These are phyloP conservation scores for Erebia palarica DNA, from an alignment of 2,888 invertebrate genomes.

Conservation along the genomic window DNA sequence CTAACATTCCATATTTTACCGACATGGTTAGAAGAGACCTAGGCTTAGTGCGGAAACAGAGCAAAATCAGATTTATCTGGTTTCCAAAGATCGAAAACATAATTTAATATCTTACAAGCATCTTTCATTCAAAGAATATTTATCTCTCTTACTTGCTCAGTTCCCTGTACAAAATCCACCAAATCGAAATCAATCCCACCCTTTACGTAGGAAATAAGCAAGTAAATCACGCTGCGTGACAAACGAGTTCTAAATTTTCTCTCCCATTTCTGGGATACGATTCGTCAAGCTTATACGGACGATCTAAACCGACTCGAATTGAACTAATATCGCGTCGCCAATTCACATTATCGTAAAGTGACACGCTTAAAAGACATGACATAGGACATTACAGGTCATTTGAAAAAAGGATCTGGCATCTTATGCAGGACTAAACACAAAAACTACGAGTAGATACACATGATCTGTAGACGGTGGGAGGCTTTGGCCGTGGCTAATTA, in stretches of 20 bases:
- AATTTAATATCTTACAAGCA: too few relatives aligned
- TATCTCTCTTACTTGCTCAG: neutral
- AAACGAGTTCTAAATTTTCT: constrained; percentile 51
- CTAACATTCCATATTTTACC: too few relatives aligned
- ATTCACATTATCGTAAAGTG: constrained; percentile 8
- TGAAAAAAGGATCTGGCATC: neutral
- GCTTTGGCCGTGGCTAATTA: too few relatives aligned
- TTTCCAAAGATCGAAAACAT: too few relatives aligned
- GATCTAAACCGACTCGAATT: constrained; percentile 44
- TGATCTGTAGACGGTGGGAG: too few relatives aligned
- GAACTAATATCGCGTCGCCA: constrained; percentile 39
- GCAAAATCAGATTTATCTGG: too few relatives aligned
- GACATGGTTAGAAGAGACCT: too few relatives aligned
- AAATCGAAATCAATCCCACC: constrained; percentile 26
- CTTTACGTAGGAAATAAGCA: constrained; percentile 32
- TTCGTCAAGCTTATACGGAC: constrained; percentile 53
- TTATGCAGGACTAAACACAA: neutral
- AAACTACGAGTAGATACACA: too few relatives aligned
- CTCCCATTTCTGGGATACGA: constrained; percentile 44
- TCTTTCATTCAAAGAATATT: neutral
- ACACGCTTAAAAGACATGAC: neutral
- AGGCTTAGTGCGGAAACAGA: too few relatives aligned
- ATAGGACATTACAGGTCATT: neutral
- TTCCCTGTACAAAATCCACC: constrained; percentile 20
- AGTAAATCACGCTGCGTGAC: constrained; percentile 41